These are phyloP conservation scores for Sphecodes monilicornis DNA, from an alignment of 2,888 invertebrate species.

Conservation along the genomic window DNA sequence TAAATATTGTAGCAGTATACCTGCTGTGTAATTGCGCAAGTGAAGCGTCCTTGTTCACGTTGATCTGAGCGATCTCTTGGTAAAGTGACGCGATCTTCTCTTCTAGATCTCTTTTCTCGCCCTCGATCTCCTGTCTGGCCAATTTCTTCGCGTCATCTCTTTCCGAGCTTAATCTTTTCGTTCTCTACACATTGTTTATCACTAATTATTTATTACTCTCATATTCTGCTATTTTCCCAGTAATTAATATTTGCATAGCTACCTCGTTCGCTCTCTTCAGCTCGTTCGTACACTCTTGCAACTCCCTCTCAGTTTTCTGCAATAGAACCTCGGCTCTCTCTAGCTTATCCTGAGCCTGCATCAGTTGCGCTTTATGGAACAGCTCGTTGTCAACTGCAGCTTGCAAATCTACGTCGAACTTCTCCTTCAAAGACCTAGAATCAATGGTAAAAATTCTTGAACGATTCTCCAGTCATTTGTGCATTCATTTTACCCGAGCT, in stretches of 20 bases:
- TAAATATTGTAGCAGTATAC: conserved; percentile 82
- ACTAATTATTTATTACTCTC: neutral
- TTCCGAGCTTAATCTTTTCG: conserved; percentile 86
- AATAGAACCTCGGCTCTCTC: conserved; percentile 88
- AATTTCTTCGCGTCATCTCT: conserved; percentile 86
- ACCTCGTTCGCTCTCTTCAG: conserved; percentile 89
- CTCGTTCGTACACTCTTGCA: conserved; percentile 89
- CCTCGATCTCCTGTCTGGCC: conserved; percentile 88
- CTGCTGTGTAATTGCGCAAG: conserved; percentile 92
- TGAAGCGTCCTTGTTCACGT: conserved; percentile 89
- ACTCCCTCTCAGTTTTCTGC: conserved; percentile 86
- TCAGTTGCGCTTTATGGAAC: conserved; percentile 88
- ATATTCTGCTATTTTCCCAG: neutral
- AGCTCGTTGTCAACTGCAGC: conserved; percentile 89
- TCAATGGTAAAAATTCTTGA: neutral
- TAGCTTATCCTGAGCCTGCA: conserved; percentile 88
- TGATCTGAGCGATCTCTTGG: conserved; percentile 86
- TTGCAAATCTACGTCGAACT: conserved; percentile 90
- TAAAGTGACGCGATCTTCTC: conserved; percentile 84
- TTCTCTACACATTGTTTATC: conserved; percentile 79
- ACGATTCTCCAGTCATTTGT: neutral
- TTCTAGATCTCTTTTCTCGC: conserved; percentile 87
- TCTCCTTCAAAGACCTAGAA: conserved; percentile 89
- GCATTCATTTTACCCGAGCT: conserved; percentile 81
- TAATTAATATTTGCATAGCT: neutral